phyloP scores from a whole-genome alignment of 1,140 invertebrate species.

The Apis cerana region DNA sequence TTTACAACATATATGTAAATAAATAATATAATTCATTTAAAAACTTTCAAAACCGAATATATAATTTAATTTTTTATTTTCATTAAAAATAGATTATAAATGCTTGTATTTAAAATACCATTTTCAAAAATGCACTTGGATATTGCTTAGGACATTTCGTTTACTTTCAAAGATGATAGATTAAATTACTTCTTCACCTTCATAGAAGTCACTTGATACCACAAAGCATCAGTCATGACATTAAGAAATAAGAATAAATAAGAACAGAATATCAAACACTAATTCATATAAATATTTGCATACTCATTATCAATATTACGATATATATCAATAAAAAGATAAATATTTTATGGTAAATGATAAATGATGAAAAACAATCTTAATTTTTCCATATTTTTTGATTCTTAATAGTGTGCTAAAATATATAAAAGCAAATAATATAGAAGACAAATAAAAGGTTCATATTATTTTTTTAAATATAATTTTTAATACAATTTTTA shows the following conservation, averaged over 20 bases:
- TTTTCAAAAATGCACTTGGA: background rate
- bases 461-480: background rate
- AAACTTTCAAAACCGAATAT: background rate
- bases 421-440: too few species aligned
- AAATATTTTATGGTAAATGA: background rate
- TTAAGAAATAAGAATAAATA: conserved; percentile 35
- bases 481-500: background rate
- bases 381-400: background rate
- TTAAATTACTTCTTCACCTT: conserved; percentile 40
- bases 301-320: background rate
- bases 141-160: background rate
- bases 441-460: background rate
- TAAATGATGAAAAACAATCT: background rate
- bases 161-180: conserved; percentile 39
- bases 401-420: background rate
- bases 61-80: background rate
- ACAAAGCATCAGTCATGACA: background rate
- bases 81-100: background rate
- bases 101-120: background rate
- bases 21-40: background rate
- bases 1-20: background rate
- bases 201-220: conserved; percentile 20
- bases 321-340: background rate
- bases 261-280: conserved; percentile 22
- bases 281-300: background rate